These are phyloP conservation scores for Epinephelus lanceolatus DNA, from an alignment of 2,113 vertebrate genomes.

Conservation along the genomic window DNA sequence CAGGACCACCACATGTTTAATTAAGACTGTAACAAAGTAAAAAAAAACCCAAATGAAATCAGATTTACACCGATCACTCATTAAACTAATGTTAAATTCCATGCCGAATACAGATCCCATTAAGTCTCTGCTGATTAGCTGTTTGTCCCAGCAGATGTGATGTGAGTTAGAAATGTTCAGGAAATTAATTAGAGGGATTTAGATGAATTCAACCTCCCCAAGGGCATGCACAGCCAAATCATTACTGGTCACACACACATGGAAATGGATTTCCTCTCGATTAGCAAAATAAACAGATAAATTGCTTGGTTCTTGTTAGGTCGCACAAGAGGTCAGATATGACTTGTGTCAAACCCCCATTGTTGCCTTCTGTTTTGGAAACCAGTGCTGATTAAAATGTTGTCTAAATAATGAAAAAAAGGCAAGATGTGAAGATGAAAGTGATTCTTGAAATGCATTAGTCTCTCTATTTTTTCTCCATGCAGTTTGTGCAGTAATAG, in stretches of 20 bases:
- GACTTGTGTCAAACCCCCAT: constrained; percentile 1
- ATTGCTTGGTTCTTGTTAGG: constrained; percentile 13
- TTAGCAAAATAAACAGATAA: constrained; percentile 78
- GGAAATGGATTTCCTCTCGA: constrained; percentile 75
- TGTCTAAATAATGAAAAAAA: too few relatives aligned
- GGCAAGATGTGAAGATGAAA: not conserved
- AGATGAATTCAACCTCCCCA: constrained; percentile 20
- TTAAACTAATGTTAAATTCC: not conserved
- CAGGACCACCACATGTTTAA: not conserved
- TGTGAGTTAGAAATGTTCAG: not conserved
- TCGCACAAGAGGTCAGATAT: constrained; percentile 18
- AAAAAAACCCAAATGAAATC: not conserved
- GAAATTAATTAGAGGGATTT: constrained; percentile 43
- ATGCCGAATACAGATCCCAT: not conserved
- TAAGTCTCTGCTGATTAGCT: not conserved
- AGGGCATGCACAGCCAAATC: constrained; percentile 68
- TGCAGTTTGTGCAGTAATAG: not conserved
- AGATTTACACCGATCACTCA: not conserved
- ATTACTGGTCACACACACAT: constrained; percentile 68
- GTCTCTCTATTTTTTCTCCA: not conserved
- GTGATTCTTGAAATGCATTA: not conserved
- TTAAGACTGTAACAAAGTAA: not conserved
- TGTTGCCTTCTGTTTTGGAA: constrained; percentile 5
- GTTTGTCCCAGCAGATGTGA: constrained; percentile 5
- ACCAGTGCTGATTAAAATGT: too few relatives aligned